Evolutionary conservation across 2,888 invertebrate species (phyloP), one percentile per base, ranked within the genome.

Genomic region (Suillia variegata): DNA sequence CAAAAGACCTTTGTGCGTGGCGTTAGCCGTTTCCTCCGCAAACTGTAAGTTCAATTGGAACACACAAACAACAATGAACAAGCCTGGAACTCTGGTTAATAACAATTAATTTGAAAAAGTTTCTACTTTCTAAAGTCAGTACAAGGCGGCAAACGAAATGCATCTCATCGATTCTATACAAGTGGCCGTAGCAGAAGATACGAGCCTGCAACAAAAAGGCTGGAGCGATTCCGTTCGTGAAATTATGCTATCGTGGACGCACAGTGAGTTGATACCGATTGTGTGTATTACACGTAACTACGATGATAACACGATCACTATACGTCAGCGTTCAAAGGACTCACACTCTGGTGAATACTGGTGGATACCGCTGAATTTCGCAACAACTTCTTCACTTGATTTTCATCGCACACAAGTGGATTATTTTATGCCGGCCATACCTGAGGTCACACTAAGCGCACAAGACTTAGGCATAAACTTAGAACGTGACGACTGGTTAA

Each of bases 231-330:
- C 75, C 81, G 33, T 88, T 85, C 71, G 80, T 75, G 73, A 69
- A 64, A 61, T 87, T 85, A 62, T 89, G 84, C 77, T 84, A 21
- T 84, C 85, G 1, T 90, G 89, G 89, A 86, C 87, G 0, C 82
- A 84, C 15, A 86, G 87, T 70, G 78, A 85, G 47, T 87, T 87
- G 48, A 86, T 84, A 74, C 89, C 89, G 0, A 81, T 88, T 1
- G 74, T 89, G 1, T 80, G 78, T 18, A 84, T 87, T 0, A 50
- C 70, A 1, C 61, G 77, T 2, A 85, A 87, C 61, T 87, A 89
- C 1, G 71, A 74, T 20, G 69, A 72, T 4, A 69, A 74, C 33
- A 83, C 84, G 0, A 84, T 87, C 0, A 83, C 83, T 24, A 78
- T 91, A 26, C 82, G 83, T 1, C 90, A 90, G 62, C 69, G 67